Conservation (phyloP, 2,797 vertebrate genomes). For the Tenualosa thibaudeaui region DNA sequence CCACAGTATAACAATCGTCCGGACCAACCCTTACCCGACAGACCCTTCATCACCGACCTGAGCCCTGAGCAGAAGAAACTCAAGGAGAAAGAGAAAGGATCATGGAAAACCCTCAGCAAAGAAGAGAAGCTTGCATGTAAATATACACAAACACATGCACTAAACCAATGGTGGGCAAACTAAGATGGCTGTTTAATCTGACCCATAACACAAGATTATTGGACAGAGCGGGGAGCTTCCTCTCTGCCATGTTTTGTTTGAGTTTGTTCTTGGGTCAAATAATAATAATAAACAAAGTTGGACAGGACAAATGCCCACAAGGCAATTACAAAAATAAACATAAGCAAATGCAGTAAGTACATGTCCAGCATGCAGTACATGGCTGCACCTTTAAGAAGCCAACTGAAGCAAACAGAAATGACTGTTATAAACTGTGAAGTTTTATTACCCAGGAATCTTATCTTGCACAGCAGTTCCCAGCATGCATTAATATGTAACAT, state of each 20-base stretch:
- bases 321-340: no score
- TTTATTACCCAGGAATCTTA: neutral
- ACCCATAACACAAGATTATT: no score
- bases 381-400: neutral
- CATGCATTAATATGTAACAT: neutral
- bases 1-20: conserved; percentile 60
- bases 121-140: conserved; percentile 66
- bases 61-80: conserved; percentile 59
- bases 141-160: conserved; percentile 4
- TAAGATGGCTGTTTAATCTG: no score
- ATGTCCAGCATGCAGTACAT: no score
- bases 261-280: no score
- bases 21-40: conserved; percentile 60
- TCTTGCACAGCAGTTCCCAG: neutral
- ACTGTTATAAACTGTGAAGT: neutral
- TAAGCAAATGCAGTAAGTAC: no score
- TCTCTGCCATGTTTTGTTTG: no score
- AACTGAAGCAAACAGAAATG: neutral
- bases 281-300: neutral
- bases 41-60: conserved; percentile 55
- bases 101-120: conserved; percentile 62
- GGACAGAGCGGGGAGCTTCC: no score
- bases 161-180: no score
- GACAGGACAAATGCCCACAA: no score
- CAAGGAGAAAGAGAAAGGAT: conserved; percentile 64